phyloP scores from a whole-genome alignment of 1,140 invertebrate species.

The Pristionchus pacificus region DNA sequence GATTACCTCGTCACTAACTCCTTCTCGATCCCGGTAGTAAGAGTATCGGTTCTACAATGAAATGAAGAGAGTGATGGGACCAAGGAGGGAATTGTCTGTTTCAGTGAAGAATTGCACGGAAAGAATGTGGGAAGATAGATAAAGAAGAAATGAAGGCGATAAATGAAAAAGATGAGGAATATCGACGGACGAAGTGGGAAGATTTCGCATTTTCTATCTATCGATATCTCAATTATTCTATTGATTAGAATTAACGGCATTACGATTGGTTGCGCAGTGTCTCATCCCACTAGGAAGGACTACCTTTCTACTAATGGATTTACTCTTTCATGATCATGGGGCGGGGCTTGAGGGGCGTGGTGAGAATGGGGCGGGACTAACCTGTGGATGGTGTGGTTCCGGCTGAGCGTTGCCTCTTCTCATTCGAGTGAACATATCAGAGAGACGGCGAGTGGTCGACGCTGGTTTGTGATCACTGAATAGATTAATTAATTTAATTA shows the following conservation, averaged over 20 bases:
- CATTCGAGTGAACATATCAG: constrained; percentile 44
- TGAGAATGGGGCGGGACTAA: too few relatives aligned
- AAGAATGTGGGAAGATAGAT: too few relatives aligned
- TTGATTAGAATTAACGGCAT: constrained; percentile 20
- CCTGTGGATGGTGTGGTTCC: constrained; percentile 35
- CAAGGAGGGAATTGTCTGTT: too few relatives aligned
- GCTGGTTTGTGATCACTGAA: constrained; percentile 20
- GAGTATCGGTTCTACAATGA: neutral
- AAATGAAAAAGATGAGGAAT: constrained; percentile 11
- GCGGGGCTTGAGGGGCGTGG: too few relatives aligned
- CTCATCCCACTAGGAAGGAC: constrained; percentile 14
- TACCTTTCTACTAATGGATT: too few relatives aligned
- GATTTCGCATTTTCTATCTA: too few relatives aligned
- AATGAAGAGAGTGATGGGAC: neutral
- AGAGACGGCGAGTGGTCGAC: constrained; percentile 32
- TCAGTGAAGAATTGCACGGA: too few relatives aligned
- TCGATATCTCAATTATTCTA: too few relatives aligned
- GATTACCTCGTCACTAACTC: neutral
- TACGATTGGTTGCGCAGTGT: constrained; percentile 19
- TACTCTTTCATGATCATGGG: too few relatives aligned
- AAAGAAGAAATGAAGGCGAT: constrained; percentile 11
- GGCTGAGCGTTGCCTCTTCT: constrained; percentile 29
- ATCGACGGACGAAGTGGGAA: too few relatives aligned
- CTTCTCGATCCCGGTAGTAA: neutral
- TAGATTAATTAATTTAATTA: constrained; percentile 11